Conservation (phyloP, 1,140 invertebrate genomes). For the Calosoma granatense region DNA sequence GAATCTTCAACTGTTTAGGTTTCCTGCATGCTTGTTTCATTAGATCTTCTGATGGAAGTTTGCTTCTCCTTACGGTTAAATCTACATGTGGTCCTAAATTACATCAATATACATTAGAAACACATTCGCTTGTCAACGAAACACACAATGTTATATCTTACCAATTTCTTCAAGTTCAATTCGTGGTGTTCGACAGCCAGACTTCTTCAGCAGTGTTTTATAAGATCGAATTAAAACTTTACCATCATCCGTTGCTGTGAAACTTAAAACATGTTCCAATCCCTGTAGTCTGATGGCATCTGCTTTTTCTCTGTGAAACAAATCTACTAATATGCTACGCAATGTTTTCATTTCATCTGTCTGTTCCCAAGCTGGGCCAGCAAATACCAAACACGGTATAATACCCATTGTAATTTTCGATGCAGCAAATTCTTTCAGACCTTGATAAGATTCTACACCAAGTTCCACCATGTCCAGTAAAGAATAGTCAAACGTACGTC, state of each 20-base stretch:
- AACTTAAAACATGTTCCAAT: conserved; percentile 84
- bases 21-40: conserved; percentile 79
- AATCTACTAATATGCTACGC: conserved; percentile 85
- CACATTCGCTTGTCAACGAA: conserved; percentile 6
- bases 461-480: conserved; percentile 96
- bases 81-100: conserved; percentile 73
- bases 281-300: conserved; percentile 78
- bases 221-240: conserved; percentile 81
- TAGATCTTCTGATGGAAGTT: conserved; percentile 82
- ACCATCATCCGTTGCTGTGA: conserved; percentile 69
- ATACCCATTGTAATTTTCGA: conserved; percentile 44
- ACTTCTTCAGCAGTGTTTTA: conserved; percentile 84
- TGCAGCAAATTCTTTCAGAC: conserved; percentile 25
- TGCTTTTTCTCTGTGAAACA: conserved; percentile 81
- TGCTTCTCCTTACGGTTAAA: conserved; percentile 71
- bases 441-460: conserved; percentile 70
- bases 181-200: conserved; percentile 72
- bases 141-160: conserved; percentile 28
- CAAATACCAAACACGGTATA: conserved; percentile 89
- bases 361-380: conserved; percentile 84
- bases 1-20: conserved; percentile 71
- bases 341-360: conserved; percentile 69
- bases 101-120: conserved; percentile 15
- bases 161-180: conserved; percentile 90
- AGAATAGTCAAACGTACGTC: conserved; percentile 80